Base-by-base conservation (phyloP, 1,140 invertebrate genomes). In the Reticulitermes speratus region DNA sequence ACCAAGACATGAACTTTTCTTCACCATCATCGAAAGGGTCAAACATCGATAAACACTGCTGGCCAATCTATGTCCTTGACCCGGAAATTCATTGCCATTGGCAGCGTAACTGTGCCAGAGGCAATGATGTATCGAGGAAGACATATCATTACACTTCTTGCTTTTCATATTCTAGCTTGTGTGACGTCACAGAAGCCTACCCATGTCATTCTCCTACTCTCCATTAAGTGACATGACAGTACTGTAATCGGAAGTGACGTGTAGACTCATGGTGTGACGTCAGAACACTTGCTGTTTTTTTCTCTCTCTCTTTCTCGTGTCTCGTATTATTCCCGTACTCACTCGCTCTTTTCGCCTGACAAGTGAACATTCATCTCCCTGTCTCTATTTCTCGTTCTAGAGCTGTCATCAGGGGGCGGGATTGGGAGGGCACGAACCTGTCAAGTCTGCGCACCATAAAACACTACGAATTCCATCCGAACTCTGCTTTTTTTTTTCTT, bases 171-270 rank as follows among this genome's bases (percentile, higher is more conserved):
- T 14, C 6, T 75, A 75, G 65, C n/a, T n/a, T 38, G 44, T 44
- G 21, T 52, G 83, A 30, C 83, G 83, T n/a, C 83, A 48, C 38
- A 44, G 83, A 44, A 84, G 9, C 45, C 83, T 2, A 48, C 25
- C 38, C 83, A 16, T 52, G 21, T 19, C 48, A 52, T 30, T 45
- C 45, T 84, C 83, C 48, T n/a, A 52, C 19, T 45, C 45, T 84
- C 83, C 48, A 84, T 84, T 48, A 84, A 25, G 45, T 45, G 19
- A 30, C 83, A 59, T 84, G 83, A 84, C 83, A 84, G 83, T 48
- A 8, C 83, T 48, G 83, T 84, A 84, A 84, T 84, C 45, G 83
- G 83, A 84, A 84, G 83, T 84, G 83, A 84, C 83, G 83, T 84
- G 32, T 3, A 44, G 83, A 21, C 44, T 45, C 52, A 55, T 55